Percentiles rank a stretch among this genome's conserved stretches.
Evolutionary conservation across 2,888 invertebrate genomes (phyloP).

Genomic region (Nemurella pictetii): DNA sequence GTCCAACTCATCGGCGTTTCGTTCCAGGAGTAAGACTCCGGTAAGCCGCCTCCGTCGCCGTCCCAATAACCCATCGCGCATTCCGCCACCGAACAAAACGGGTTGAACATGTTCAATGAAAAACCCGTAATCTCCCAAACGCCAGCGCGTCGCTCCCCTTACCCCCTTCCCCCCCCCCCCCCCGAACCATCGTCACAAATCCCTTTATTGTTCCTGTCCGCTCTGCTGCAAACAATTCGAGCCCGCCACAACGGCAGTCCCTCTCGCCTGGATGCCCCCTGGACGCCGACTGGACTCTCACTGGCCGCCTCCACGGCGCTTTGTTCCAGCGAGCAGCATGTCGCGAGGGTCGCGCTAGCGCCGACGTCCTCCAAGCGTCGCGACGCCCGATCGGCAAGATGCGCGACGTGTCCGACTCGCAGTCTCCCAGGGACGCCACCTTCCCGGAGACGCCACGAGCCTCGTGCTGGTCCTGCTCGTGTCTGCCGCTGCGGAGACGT

Average conservation of each 20-base stretch:
- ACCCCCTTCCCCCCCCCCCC: background rate
- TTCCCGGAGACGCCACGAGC: background rate
- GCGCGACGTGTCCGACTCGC: conserved; percentile 27
- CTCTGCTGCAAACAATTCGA: background rate
- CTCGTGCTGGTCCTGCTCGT: conserved; percentile 10
- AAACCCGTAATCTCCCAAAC: background rate
- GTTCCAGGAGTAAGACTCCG: background rate
- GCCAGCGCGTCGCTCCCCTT: background rate
- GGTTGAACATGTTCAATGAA: background rate
- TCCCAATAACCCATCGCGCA: background rate
- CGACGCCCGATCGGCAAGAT: conserved; percentile 1
- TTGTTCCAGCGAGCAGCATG: background rate
- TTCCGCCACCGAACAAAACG: background rate
- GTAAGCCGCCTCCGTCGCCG: background rate
- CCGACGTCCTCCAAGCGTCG: background rate
- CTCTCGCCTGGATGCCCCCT: no score
- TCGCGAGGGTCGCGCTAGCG: background rate
- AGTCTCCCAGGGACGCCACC: background rate
- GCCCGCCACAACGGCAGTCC: no score
- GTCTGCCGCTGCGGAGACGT: conserved; percentile 34
- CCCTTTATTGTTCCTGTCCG: background rate
- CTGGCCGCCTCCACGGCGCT: background rate
- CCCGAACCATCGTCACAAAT: background rate
- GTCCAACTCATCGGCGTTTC: background rate
- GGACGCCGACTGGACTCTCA: background rate